phyloP scores from a whole-genome alignment of 37 sponge, comb jelly and placozoan genomes.

The Aphrocallistes beatrix region DNA sequence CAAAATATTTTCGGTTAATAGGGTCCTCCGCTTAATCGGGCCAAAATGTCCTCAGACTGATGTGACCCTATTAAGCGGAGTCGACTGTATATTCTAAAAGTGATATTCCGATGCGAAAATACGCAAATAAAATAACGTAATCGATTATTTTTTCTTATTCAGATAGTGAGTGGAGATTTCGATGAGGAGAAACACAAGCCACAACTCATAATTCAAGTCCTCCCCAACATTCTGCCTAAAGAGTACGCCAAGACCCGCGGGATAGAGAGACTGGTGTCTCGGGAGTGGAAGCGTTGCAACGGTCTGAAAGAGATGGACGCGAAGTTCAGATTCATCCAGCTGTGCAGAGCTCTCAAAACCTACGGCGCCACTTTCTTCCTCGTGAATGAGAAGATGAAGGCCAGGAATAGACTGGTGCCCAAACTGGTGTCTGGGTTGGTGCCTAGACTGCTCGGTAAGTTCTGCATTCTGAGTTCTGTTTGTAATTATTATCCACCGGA shows the following conservation, averaged over 20 bases:
- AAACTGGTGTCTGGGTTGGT: too few species aligned
- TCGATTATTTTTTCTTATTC: too few species aligned
- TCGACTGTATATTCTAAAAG: too few species aligned
- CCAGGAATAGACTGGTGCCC: slow-evolving; percentile 81
- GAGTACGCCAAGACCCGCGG: slow-evolving; percentile 69
- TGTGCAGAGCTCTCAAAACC: slow-evolving; percentile 85
- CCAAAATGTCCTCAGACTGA: too few species aligned
- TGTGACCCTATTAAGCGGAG: too few species aligned
- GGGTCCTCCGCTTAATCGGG: too few species aligned
- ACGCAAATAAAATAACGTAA: too few species aligned
- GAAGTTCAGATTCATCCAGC: slow-evolving; percentile 83
- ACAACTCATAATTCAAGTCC: not conserved
- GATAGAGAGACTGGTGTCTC: slow-evolving; percentile 43
- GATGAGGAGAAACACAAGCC: slow-evolving; percentile 86
- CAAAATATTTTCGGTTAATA: too few species aligned
- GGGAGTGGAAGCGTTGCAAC: slow-evolving; percentile 69
- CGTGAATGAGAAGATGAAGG: slow-evolving; percentile 97
- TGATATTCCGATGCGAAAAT: too few species aligned
- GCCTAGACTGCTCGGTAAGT: slow-evolving; percentile 57
- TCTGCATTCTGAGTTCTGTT: too few species aligned
- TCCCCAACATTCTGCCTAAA: slow-evolving; percentile 41
- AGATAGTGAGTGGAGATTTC: slow-evolving; percentile 74
- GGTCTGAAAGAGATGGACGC: slow-evolving; percentile 84
- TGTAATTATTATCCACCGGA: too few species aligned
- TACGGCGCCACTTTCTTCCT: slow-evolving; percentile 98